These are phyloP conservation scores for Anabas testudineus DNA, from an alignment of 2,797 vertebrate genomes.

Conservation along the genomic window DNA sequence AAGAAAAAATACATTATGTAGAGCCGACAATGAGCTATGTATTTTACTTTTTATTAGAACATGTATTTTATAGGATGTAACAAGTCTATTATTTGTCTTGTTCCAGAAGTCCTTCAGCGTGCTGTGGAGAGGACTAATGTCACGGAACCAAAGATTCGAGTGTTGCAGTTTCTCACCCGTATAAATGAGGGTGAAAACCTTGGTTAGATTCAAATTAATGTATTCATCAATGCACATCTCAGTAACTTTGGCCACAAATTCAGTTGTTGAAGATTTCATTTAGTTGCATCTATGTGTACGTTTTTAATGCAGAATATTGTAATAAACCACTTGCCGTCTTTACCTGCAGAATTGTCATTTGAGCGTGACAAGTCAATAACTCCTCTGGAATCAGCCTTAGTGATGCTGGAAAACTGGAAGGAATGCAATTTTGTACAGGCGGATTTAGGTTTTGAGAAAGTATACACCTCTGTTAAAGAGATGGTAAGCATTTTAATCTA, in stretches of 20 bases:
- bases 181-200: conserved; percentile 78
- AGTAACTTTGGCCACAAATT: not conserved
- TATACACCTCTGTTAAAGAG: conserved; percentile 68
- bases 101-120: conserved; percentile 72
- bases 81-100: not conserved
- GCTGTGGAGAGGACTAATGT: conserved; percentile 54
- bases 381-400: conserved; percentile 81
- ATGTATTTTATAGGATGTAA: not conserved
- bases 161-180: conserved; percentile 78
- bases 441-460: conserved; percentile 44
- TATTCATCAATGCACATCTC: not conserved
- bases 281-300: too few relatives aligned
- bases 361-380: conserved; percentile 44
- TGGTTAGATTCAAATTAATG: conserved; percentile 62
- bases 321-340: conserved; percentile 5
- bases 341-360: conserved; percentile 64
- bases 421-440: conserved; percentile 44
- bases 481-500: conserved; percentile 72
- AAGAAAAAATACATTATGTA: not conserved
- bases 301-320: too few relatives aligned
- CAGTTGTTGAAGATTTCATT: too few relatives aligned
- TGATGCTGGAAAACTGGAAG: conserved; percentile 48
- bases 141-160: conserved; percentile 57
- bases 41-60: not conserved
- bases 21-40: not conserved